Percentiles rank a stretch among this genome's conserved stretches.
These are phyloP conservation scores for Hirtodrosophila histrioides DNA, from an alignment of 2,888 invertebrate species.

Conservation along the genomic window DNA sequence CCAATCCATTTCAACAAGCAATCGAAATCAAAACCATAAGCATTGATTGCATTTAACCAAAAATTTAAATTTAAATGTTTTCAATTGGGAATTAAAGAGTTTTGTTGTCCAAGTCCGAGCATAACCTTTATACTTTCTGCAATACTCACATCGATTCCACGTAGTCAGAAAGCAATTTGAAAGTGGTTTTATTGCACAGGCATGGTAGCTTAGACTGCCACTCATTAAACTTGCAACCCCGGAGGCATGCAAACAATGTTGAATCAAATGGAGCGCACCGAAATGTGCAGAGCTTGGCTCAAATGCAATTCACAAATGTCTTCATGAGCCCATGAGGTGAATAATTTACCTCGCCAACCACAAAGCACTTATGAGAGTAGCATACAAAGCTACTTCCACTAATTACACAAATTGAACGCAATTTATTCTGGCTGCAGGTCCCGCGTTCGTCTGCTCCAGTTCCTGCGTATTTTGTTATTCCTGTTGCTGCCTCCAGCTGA, in stretches of 20 bases:
- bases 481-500: constrained; percentile 18
- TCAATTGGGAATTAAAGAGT: too few relatives aligned
- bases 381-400: constrained; percentile 57
- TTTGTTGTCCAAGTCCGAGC: too few relatives aligned
- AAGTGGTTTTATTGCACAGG: constrained; percentile 32
- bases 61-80: too few relatives aligned
- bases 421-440: constrained; percentile 52
- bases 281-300: constrained; percentile 5
- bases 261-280: constrained; percentile 26
- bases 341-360: neutral
- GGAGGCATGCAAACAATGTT: constrained; percentile 26
- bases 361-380: constrained; percentile 6
- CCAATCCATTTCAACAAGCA: too few relatives aligned
- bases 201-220: constrained; percentile 11
- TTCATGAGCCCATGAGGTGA: constrained; percentile 28
- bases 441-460: constrained; percentile 16
- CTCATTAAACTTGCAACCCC: constrained; percentile 45
- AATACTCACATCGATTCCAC: constrained; percentile 5
- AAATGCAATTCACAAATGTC: constrained; percentile 62
- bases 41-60: too few relatives aligned
- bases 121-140: too few relatives aligned
- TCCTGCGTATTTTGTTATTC: constrained; percentile 16
- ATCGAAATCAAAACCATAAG: too few relatives aligned
- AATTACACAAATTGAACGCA: constrained; percentile 75
- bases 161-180: constrained; percentile 27